Evolutionary conservation across 2,797 vertebrate species (phyloP).

Genomic region (Glossophaga mutica): DNA sequence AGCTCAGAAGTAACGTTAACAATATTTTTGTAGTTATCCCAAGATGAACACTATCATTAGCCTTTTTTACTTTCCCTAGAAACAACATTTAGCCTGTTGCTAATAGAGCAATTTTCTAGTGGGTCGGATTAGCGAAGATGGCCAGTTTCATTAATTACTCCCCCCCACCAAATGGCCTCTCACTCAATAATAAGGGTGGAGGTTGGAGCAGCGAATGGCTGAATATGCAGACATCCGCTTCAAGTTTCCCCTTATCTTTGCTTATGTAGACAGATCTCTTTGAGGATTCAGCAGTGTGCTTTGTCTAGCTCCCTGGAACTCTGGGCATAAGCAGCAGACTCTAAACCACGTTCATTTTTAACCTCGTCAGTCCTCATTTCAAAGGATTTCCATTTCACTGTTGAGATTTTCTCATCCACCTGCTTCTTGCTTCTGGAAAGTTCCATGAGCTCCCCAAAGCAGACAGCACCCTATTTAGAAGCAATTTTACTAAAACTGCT

Average conservation of each 20-base stretch:
- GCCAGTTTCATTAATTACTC: slow-evolving; percentile 50
- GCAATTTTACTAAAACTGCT: slow-evolving; percentile 56
- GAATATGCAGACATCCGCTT: not conserved
- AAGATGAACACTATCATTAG: slow-evolving; percentile 38
- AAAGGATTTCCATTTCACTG: slow-evolving; percentile 6
- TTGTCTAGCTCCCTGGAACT: not conserved
- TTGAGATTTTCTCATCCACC: not conserved
- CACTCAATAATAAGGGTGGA: not conserved
- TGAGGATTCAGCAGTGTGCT: not conserved
- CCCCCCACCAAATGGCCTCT: slow-evolving; percentile 33
- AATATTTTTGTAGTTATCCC: slow-evolving; percentile 42
- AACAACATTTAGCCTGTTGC: slow-evolving; percentile 8
- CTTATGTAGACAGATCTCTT: not conserved
- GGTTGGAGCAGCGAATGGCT: not conserved
- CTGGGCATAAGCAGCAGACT: not conserved
- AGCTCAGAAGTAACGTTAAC: slow-evolving; percentile 28
- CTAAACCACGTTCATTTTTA: not conserved
- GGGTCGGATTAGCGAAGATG: not conserved
- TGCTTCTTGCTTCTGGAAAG: slow-evolving; percentile 40
- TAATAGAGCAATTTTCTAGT: slow-evolving; percentile 25
- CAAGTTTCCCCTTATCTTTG: not conserved
- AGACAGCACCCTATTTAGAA: not conserved
- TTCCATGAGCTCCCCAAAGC: not conserved
- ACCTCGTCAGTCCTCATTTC: not conserved
- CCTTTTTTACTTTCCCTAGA: slow-evolving; percentile 21